A percentile compares a stretch with the other conserved stretches of the same genome.
Evolutionary conservation across 2,113 vertebrate genomes (phyloP).

Genomic region (Fukomys damarensis): DNA sequence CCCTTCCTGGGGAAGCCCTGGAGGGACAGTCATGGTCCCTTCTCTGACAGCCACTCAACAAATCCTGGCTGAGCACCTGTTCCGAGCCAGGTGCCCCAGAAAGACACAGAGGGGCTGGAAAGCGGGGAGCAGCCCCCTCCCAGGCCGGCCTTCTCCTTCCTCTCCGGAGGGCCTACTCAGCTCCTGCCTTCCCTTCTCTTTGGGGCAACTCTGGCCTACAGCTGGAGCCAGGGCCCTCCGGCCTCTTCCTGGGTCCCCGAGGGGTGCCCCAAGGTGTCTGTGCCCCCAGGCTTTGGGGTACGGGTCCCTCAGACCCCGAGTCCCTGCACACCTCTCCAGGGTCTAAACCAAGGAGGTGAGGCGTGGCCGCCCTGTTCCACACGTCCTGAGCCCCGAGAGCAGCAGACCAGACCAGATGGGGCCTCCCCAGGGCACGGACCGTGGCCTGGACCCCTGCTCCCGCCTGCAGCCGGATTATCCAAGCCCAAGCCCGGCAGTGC

Average conservation of each 20-base stretch:
- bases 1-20: too few relatives aligned
- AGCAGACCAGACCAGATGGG: not conserved
- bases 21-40: too few relatives aligned
- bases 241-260: not conserved
- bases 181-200: not conserved
- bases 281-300: accelerated
- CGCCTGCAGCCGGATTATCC: accelerated
- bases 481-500: not conserved
- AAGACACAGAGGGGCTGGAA: not conserved
- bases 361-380: not conserved
- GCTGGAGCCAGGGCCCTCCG: not conserved
- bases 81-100: not conserved
- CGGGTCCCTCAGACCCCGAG: not conserved
- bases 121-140: not conserved
- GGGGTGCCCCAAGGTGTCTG: not conserved
- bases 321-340: not conserved
- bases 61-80: accelerated
- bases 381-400: not conserved
- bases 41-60: not conserved
- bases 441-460: not conserved
- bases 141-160: not conserved
- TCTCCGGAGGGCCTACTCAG: not conserved
- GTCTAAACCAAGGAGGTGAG: not conserved
- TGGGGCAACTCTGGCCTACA: not conserved
- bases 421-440: not conserved